Base-by-base conservation (phyloP, 2,888 invertebrate genomes). In the Drosophila anceps region DNA sequence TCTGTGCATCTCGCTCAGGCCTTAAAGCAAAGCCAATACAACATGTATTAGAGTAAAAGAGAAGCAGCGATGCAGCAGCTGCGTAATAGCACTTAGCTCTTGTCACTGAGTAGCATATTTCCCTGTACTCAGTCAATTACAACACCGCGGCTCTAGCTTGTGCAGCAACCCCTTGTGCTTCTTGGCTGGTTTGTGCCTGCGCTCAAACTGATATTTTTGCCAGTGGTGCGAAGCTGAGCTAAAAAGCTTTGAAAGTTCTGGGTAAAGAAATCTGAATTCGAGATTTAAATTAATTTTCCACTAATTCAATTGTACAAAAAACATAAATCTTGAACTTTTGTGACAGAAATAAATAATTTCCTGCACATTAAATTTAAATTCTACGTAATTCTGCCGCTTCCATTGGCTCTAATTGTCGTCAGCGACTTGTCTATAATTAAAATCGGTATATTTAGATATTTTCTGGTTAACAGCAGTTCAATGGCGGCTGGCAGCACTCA, bases 1-100 rank as follows among this genome's bases (percentile, higher is more conserved):
- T 24, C 24, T 13, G 7, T 62, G 70, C 48, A 31, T 65, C 81
- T 71, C 76, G 48, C 43, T 81, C 51, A 9, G 64, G 24, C 79
- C 29, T 8, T 9, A 4, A 2, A 0, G 18, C 8, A 18, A 54
- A 4, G 24, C 8, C 20, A 1, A n/a, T 20, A n/a, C n/a, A 29
- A 7, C 2, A 5, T 12, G 24, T 15, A 5, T 61, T 8, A 12
- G 79, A n/a, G 61, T 31, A 33, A 78, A 55, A 59, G 79, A 78
- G 78, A 62, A 20, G 31, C 46, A 50, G 27, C 35, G 1, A 13
- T 0, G 2, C 9, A n/a, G 2, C 24, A 20, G 12, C 9, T 8
- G 9, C 12, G 18, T n/a, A 46, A 44, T 12, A 35, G 48, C n/a
- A 41, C 0, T 0, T 39, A 74, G 74, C 74, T 44, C 6, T 9